A percentile compares a stretch with the other conserved stretches of the same genome.
These are phyloP conservation scores for Sinocyclocheilus rhinocerous DNA, from an alignment of 2,113 vertebrate genomes.

Conservation along the genomic window DNA sequence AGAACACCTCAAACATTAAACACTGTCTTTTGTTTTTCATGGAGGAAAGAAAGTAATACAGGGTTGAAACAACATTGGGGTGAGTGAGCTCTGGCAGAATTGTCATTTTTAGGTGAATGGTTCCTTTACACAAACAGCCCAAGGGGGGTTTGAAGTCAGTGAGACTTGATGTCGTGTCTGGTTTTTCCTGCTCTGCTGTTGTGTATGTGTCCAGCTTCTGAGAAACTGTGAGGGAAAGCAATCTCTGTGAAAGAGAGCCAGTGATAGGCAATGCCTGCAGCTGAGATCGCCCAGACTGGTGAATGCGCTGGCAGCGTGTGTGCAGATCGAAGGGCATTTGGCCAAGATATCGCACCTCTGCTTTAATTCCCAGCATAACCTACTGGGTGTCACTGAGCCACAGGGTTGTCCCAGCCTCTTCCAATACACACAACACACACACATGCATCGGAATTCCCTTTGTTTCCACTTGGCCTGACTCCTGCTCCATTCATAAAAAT, in stretches of 20 bases:
- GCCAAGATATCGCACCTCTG: constrained; percentile 44
- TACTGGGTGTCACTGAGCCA: constrained; percentile 9
- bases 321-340: constrained; percentile 13
- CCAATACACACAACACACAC: not conserved
- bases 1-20: no score
- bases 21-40: no score
- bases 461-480: constrained; percentile 8
- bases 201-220: not conserved
- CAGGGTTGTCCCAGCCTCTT: not conserved
- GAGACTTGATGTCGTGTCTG: no score
- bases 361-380: constrained; percentile 18
- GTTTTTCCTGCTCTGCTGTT: no score
- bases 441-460: constrained; percentile 7
- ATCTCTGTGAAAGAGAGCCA: constrained; percentile 3
- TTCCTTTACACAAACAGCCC: no score
- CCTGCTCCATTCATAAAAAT: constrained; percentile 7
- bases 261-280: not conserved
- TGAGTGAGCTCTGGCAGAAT: no score
- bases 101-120: no score
- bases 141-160: no score
- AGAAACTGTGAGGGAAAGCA: constrained; percentile 37
- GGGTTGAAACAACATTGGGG: no score
- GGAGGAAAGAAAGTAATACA: no score
- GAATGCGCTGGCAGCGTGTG: constrained; percentile 28
- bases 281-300: not conserved